Evolutionary conservation across 1,140 invertebrate species (phyloP), one percentile per base, ranked within the genome.

Genomic region (Hyles euphorbiae): DNA sequence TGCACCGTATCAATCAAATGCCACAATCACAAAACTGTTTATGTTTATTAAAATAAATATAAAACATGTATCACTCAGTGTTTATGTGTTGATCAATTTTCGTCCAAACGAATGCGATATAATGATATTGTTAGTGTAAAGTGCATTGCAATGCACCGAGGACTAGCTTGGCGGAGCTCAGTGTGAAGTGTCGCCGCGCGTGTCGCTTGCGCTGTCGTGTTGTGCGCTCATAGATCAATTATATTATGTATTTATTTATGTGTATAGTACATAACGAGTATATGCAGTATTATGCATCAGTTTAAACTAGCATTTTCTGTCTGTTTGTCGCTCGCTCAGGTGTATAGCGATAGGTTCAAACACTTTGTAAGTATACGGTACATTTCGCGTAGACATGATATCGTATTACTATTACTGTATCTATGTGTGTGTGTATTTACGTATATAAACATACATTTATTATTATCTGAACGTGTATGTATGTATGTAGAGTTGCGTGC

Each of bases 281-380:
- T 5, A 5, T 5, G n/a, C 46, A 48, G 8, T 45, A 67, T 68
- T 65, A 64, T 80, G 68, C 78, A 78, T 78, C 60, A 61, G 65
- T 83, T 81, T 77, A 76, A 84, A 85, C 63, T 73, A 73, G 72
- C 68, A 48, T 80, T 84, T 83, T 85, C 36, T 85, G 77, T 86
- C 75, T 83, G 78, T 83, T 77, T 82, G n/a, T 73, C 72, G 81
- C 83, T 76, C 76, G 72, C 82, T 76, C 81, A 87, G 84, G 81
- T 80, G 82, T 81, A 76, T 85, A 85, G 80, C 82, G 65, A 83
- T 85, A 84, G 79, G 79, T 70, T 78, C 72, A 56, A 71, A 72
- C 63, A 78, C 71, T 69, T 82, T 80, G 84, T 87, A 81, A 85
- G 82, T 85, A 85, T 81, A 77, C 60, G 67, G 36, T 40, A 40